Evolutionary conservation across 2,888 invertebrate species (phyloP), one percentile per base, ranked within the genome.

Genomic region (Drosophila fungiperda): DNA sequence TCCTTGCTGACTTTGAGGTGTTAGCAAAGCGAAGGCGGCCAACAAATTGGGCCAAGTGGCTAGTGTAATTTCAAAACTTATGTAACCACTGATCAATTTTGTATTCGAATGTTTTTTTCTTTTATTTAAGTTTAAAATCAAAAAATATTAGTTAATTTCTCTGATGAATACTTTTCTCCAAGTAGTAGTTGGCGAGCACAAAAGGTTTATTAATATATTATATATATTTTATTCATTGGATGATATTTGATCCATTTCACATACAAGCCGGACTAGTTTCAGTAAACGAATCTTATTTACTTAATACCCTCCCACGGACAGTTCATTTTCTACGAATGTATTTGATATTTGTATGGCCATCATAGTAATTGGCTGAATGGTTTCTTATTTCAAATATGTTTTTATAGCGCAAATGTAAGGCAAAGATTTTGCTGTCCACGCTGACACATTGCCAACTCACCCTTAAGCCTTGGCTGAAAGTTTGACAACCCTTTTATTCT

Each of bases 401-500:
- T 17, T 45, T 20, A 7, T 64, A 57, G 38, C 61, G 38, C 66
- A 38, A 52, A 50, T 66, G 49, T 38, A 29, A 20, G 35, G 15
- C 67, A 36, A 52, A 53, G 33, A 40, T 23, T 33, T 36, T n/a
- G 23, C 40, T 29, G 40, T 38, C 17, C 36, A n/a, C n/a, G n/a
- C 40, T 65, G 42, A 55, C 62, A 49, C 12, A 23, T 32, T 23
- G n/a, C 1, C n/a, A 63, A 57, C 70, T 38, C 73, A 76, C 83
- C 83, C 90, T 54, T 72, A 65, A 11, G 26, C 6, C 8, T 20
- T 33, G 29, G 57, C 7, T 36, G 57, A 63, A 64, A 55, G 52
- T 61, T 60, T 61, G 74, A 73, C 83, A 90, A 88, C 90, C 90
- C 84, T 85, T 89, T 87, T 64, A 74, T 71, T 67, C 33, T 65